Base-by-base conservation (phyloP, 2,797 vertebrate genomes). In the Hemibagrus guttatus region DNA sequence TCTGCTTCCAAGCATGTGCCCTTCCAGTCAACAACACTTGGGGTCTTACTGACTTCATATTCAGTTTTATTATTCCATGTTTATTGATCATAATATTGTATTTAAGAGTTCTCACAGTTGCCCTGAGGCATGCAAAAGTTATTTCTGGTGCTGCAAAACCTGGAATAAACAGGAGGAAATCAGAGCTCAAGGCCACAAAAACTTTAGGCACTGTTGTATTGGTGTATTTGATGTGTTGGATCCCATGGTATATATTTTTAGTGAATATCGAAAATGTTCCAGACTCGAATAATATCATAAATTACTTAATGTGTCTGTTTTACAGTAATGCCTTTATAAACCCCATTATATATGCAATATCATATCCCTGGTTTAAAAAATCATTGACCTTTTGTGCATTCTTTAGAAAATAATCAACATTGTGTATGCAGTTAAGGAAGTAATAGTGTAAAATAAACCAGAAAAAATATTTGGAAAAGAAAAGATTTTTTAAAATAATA, bases 261-360 rank as follows among this genome's bases (percentile, higher is more conserved):
- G 3, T 72, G 19, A 72, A 72, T 12, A 72, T 72, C 13, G 69
- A 72, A 35, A 72, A 72, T 72, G 69, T 72, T 42, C 21, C 35
- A 42, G 69, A 72, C 6, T 31, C 8, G 23, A 72, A 72, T 72
- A 39, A 13, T 72, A 46, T 72, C 17, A 12, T 72, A 12, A 72
- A 46, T 72, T 72, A 72, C 42, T 42, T 72, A 72, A 72, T 72
- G 69, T 72, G 19, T 23, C 39, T 72, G 69, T 72, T 72, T 72
- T 42, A 46, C 19, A 26, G 35, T 72, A 46, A 72, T 23, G 1
- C 35, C 39, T 42, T 42, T 72, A 72, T 72, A 42, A 72, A 72
- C 69, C 69, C 69, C 11, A 26, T 72, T 46, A 72, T 72, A 1
- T 72, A 72, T 72, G 69, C 69, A 5, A 72, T 72, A 42, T 46